Evolutionary conservation across 1,140 invertebrate genomes (phyloP), one percentile per base, ranked within the genome.

Genomic region (Hyposmocoma kahamanoa): DNA sequence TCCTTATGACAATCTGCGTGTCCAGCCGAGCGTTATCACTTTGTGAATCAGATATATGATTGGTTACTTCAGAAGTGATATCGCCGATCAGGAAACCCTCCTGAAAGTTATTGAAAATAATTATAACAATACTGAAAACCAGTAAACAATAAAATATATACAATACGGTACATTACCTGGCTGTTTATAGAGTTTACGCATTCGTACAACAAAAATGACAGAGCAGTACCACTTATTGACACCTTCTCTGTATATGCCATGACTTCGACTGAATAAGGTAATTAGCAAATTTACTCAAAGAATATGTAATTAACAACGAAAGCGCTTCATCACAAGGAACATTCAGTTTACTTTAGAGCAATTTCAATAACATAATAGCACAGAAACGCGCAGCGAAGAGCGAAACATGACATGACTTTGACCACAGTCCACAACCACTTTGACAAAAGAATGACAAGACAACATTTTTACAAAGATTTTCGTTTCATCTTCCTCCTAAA

Each of bases 61-160:
- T 91, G n/a, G 87, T 89, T 36, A 90, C 84, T 72, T 87, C 87
- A 20, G 87, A 86, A 18, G 87, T 74, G 1, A 88, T 83, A 53
- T 91, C 88, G 9, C 91, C 91, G 18, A 91, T 72, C 5, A 92
- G 75, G 73, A 92, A 91, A 2, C 91, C 91, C 69, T 91, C 90
- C 91, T 92, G 62, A 36, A 89, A 83, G 78, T 49, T 55, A 61
- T 51, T 28, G n/a, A n/a, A n/a, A 6, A 11, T 11, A 56, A 43
- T 20, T 22, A 28, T 18, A 19, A 28, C 11, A 11, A 15, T 36
- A 41, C 6, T 43, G 5, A 26, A 51, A 41, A 39, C 32, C 38
- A 4, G 22, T 22, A 22, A 10, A 41, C 1, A 15, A 1, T 36
- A 20, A n/a, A 41, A 20, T 41, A 21, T n/a, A 5, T 10, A 41